phyloP scores from a whole-genome alignment of 2,113 vertebrate genomes.

The Rutilus rutilus region DNA sequence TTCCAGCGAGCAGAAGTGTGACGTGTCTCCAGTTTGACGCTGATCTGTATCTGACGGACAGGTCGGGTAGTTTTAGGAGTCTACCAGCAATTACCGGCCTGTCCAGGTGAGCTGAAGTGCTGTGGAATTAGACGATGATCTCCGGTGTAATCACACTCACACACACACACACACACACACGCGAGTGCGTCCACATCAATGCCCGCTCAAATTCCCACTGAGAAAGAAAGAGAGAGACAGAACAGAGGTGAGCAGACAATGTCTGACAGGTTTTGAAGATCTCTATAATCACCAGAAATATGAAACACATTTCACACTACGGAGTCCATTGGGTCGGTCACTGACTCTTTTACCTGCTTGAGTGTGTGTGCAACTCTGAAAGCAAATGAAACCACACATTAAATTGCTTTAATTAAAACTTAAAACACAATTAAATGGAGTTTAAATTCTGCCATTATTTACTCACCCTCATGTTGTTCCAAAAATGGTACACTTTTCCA shows the following conservation, averaged over 20 bases:
- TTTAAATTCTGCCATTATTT: not conserved
- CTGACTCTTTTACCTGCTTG: not conserved
- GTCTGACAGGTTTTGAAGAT: constrained; percentile 21
- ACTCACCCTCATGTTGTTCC: not conserved
- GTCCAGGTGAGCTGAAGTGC: constrained; percentile 42
- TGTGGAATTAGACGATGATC: constrained; percentile 33
- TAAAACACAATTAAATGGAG: too few species aligned
- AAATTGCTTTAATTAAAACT: not conserved
- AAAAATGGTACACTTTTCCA: not conserved
- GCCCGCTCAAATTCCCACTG: not conserved
- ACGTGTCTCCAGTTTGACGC: constrained; percentile 8
- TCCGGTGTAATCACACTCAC: constrained; percentile 36
- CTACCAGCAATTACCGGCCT: constrained; percentile 47
- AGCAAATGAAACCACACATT: not conserved
- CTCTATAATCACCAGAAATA: constrained; percentile 12
- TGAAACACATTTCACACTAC: constrained; percentile 1
- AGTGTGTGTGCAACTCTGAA: not conserved
- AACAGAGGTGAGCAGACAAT: not conserved
- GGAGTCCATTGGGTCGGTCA: not conserved
- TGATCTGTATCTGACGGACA: constrained; percentile 34
- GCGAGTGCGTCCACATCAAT: constrained; percentile 18
- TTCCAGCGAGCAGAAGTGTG: not conserved
- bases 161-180: constrained; percentile 8
- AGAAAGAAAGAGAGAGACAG: constrained; percentile 28
- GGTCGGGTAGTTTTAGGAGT: constrained; percentile 24